These are phyloP conservation scores for Scopus umbretta DNA, from an alignment of 2,113 vertebrate species.

Conservation along the genomic window DNA sequence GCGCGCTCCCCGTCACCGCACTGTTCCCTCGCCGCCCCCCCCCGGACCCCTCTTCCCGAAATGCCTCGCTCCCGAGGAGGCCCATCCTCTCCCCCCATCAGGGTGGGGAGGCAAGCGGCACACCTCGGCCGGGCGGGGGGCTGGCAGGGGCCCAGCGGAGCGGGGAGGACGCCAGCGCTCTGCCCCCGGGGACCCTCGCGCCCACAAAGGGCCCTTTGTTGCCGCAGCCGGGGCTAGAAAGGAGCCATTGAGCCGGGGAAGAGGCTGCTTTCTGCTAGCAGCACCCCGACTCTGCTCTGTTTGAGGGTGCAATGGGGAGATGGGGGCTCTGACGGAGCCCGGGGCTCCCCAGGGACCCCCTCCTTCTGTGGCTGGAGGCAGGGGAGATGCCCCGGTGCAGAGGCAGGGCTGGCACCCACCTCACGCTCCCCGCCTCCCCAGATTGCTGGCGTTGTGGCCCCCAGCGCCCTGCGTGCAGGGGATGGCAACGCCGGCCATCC, in stretches of 20 bases:
- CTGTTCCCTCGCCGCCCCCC: neutral
- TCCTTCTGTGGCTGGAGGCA: neutral
- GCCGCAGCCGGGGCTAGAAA: neutral
- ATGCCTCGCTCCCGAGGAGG: neutral
- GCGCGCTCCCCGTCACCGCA: accelerated
- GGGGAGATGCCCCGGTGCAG: neutral
- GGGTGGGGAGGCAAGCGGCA: neutral
- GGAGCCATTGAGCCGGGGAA: neutral
- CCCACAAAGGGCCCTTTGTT: constrained; percentile 54
- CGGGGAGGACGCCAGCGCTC: neutral
- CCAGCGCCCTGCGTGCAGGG: neutral
- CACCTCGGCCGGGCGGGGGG: neutral
- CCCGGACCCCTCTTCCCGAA: neutral
- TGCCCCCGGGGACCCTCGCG: neutral
- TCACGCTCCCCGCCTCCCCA: too few species aligned
- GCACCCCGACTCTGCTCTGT: neutral
- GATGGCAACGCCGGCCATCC: neutral
- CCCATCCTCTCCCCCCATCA: neutral
- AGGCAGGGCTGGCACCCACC: neutral
- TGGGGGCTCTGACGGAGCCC: neutral
- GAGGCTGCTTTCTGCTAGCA: neutral
- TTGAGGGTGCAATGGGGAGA: neutral
- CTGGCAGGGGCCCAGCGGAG: neutral
- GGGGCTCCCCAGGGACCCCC: neutral
- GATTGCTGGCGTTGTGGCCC: accelerated